Evolutionary conservation across 2,797 vertebrate genomes (phyloP).

Genomic region (Orientallactaga sibirica): DNA sequence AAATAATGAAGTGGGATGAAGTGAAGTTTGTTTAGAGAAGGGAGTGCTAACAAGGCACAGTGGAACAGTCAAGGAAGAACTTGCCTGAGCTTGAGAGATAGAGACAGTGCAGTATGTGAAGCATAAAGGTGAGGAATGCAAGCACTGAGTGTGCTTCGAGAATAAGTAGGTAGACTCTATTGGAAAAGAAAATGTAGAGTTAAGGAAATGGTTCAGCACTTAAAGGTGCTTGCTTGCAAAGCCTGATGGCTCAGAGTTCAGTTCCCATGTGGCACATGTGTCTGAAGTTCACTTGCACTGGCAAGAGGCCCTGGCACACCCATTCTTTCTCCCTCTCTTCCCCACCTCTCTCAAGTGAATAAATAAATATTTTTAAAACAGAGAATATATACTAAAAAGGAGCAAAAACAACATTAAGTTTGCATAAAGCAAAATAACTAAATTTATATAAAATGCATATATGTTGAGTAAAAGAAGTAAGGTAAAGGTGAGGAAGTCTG

Average conservation of each 20-base stretch:
- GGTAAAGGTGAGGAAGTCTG: not conserved
- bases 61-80: not conserved
- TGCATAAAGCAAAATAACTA: too few species aligned
- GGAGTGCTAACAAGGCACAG: not conserved
- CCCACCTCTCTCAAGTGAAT: too few species aligned
- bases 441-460: not conserved
- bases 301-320: too few species aligned
- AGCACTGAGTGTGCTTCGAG: not conserved
- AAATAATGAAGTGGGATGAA: not conserved
- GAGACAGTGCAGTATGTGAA: not conserved
- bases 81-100: not conserved
- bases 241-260: too few species aligned
- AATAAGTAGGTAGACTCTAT: not conserved
- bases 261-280: too few species aligned
- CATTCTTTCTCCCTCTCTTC: too few species aligned
- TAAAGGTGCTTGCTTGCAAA: too few species aligned
- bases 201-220: too few species aligned
- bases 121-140: not conserved
- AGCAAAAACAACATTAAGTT: slow-evolving; percentile 2
- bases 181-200: not conserved
- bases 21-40: slow-evolving; percentile 19
- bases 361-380: not conserved
- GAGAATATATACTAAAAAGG: not conserved
- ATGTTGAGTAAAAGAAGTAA: slow-evolving; percentile 34
- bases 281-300: too few species aligned